Evolutionary conservation across 2,113 vertebrate species (phyloP), one percentile per base, ranked within the genome.

Genomic region (Chionis minor): DNA sequence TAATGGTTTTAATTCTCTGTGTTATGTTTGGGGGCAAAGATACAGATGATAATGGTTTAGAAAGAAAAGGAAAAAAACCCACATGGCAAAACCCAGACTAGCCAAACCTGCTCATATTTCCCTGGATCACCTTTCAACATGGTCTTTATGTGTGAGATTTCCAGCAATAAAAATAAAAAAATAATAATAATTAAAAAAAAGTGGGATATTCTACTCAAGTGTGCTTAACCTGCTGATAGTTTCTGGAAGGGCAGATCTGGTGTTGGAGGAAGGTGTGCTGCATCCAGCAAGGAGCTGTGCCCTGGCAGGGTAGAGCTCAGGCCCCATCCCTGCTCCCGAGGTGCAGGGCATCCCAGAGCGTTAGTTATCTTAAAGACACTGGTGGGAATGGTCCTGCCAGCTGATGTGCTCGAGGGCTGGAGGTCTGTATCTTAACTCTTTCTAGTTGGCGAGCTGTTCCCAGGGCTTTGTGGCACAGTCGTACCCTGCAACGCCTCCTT

Each of bases 1-100:
- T 94, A 92, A 96, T 95, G 84, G 81, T 49, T 95, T 96, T 87
- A 93, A 89, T 94, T 96, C 95, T 78, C 92, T 21, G 4, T 92
- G 88, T 96, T 94, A n/a, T 89, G 78, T 94, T 87, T 94, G 70
- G 73, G 88, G 94, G 59, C 94, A 97, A 92, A 97, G 91, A 94
- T 94, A 52, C 89, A 95, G 77, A 62, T 59, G 89, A 59, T 55
- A 78, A 86, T 86, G 42, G 59, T 95, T 93, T 35, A 65, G 88
- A 62, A 65, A 95, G 77, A 52, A 45, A 66, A 55, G 9, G 5
- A 32, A 33, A 51, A 62, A 44, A 54, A 54, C 61, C 4, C 72
- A 63, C 7, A 3, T 42, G 42, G n/a, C 42, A 78, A 81, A 87
- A 49, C 23, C 12, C 44, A 49, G 67, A 62, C 47, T n/a, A 47